Conservation (phyloP, 1,140 invertebrate species). For the Drosophila funebris region DNA sequence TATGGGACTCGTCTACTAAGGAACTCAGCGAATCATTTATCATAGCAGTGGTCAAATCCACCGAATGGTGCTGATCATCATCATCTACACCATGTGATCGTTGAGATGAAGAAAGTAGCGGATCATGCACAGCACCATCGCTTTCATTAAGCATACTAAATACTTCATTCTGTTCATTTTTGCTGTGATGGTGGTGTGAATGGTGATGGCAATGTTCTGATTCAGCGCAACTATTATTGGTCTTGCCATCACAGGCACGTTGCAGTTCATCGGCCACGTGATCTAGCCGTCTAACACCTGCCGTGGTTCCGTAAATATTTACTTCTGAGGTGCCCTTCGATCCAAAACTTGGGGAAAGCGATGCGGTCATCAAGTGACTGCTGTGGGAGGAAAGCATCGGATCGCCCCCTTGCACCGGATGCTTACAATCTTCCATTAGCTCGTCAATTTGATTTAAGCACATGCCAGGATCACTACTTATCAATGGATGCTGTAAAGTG, state of each 20-base stretch:
- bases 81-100: constrained; percentile 61
- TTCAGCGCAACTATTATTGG: neutral
- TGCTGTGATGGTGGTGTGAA: constrained; percentile 14
- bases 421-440: constrained; percentile 91
- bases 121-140: constrained; percentile 49
- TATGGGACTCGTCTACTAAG: constrained; percentile 59
- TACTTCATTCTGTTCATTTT: constrained; percentile 12
- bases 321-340: neutral
- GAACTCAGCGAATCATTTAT: constrained; percentile 66
- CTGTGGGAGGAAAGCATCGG: constrained; percentile 85
- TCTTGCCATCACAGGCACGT: neutral
- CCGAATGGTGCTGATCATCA: constrained; percentile 55
- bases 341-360: constrained; percentile 83
- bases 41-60: constrained; percentile 55
- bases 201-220: constrained; percentile 15
- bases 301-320: neutral
- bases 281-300: no score
- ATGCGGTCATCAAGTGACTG: constrained; percentile 84
- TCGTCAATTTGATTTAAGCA: constrained; percentile 90
- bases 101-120: constrained; percentile 84
- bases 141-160: constrained; percentile 37
- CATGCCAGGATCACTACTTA: constrained; percentile 85
- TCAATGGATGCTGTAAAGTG: constrained; percentile 50
- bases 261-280: no score
- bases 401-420: constrained; percentile 87